Evolutionary conservation across 2,113 vertebrate genomes (phyloP).

Genomic region (Lagopus leucura): DNA sequence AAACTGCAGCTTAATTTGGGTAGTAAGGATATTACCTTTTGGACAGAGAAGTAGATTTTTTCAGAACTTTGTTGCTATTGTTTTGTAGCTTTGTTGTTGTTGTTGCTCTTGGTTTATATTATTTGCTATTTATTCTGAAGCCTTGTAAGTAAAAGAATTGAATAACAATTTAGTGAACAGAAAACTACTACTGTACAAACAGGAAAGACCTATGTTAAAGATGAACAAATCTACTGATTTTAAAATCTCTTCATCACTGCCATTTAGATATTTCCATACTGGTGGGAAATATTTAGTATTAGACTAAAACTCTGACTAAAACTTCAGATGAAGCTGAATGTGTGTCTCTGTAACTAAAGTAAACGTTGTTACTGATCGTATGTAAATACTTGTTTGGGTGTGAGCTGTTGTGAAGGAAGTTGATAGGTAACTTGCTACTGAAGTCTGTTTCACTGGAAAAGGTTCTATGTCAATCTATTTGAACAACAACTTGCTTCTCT

Average conservation of each 20-base stretch:
- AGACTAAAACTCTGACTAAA: neutral
- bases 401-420: neutral
- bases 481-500: neutral
- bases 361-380: rapidly evolving
- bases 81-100: neutral
- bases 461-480: neutral
- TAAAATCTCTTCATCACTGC: neutral
- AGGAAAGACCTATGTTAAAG: neutral
- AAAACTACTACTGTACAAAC: neutral
- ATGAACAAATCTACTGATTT: neutral
- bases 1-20: neutral
- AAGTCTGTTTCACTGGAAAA: neutral
- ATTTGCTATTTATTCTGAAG: neutral
- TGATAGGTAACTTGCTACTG: neutral
- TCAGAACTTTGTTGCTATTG: neutral
- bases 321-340: neutral
- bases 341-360: neutral
- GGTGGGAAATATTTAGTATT: neutral
- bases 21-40: neutral
- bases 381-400: neutral
- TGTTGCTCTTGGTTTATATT: neutral
- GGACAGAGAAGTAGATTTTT: neutral
- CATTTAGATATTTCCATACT: neutral
- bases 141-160: neutral
- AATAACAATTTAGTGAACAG: neutral